Conservation (phyloP, 2,113 vertebrate genomes). For the Clupea harengus region DNA sequence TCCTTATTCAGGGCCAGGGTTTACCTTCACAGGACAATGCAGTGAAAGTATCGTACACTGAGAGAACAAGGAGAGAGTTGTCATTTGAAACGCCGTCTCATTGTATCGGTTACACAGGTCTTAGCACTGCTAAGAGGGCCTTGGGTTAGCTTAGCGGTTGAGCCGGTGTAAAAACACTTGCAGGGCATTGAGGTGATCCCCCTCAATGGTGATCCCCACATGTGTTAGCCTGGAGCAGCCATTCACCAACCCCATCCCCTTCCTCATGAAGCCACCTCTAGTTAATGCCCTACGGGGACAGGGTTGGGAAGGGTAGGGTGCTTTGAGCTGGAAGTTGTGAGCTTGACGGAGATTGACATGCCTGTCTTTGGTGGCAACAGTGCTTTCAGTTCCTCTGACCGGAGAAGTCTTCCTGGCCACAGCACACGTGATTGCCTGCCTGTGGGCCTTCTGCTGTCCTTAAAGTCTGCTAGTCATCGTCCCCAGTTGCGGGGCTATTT, state of each 20-base stretch:
- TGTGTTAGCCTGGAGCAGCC: neutral
- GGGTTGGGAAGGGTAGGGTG: too few species aligned
- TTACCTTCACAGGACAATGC: neutral
- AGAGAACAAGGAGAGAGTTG: neutral
- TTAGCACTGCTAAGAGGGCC: neutral
- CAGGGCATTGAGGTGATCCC: neutral
- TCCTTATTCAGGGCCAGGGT: neutral
- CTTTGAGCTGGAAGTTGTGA: neutral
- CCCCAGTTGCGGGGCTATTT: constrained; percentile 6
- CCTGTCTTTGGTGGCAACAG: neutral
- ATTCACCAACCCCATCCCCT: too few species aligned
- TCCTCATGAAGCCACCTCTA: too few species aligned
- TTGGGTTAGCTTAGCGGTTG: neutral
- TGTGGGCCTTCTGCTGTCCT: neutral
- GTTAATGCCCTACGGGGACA: too few species aligned
- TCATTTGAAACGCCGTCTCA: neutral
- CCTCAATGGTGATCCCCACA: neutral
- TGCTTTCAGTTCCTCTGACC: neutral
- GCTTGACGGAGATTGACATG: neutral
- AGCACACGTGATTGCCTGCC: neutral
- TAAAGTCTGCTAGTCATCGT: neutral
- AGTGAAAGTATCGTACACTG: neutral
- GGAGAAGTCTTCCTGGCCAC: neutral
- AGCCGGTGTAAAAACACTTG: neutral
- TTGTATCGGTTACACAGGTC: neutral